Percentiles rank a stretch among this genome's conserved stretches.
Evolutionary conservation across 2,113 vertebrate species (phyloP).

Genomic region (Alethe diademata): DNA sequence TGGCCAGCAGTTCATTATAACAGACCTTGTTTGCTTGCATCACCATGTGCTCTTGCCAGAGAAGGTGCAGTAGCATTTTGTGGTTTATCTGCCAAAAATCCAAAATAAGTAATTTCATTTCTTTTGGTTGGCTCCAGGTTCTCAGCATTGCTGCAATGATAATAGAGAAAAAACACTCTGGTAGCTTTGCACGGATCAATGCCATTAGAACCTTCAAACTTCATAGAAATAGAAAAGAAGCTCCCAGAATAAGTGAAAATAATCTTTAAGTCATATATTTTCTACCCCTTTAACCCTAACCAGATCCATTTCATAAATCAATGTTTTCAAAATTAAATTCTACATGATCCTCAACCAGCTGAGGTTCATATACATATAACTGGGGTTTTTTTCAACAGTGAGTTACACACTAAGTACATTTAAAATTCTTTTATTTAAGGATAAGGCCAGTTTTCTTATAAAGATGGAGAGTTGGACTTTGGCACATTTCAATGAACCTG

Average conservation of each 20-base stretch:
- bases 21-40: not conserved
- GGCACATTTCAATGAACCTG: not conserved
- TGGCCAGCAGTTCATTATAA: not conserved
- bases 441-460: not conserved
- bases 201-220: not conserved
- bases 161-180: not conserved
- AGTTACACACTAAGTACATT: not conserved
- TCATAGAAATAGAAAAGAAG: not conserved
- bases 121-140: not conserved
- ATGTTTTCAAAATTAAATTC: not conserved
- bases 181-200: not conserved
- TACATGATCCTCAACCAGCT: not conserved
- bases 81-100: not conserved
- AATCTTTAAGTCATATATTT: not conserved
- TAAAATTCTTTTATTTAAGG: not conserved
- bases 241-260: not conserved
- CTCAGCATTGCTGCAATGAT: not conserved
- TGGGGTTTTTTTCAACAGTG: not conserved
- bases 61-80: not conserved
- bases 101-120: not conserved
- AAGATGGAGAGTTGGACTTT: not conserved
- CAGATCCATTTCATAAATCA: not conserved
- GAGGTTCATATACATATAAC: not conserved
- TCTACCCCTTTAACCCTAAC: not conserved
- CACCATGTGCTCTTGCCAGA: not conserved